Base-by-base conservation (phyloP, 2,888 invertebrate species). In the Eupithecia abbreviata region DNA sequence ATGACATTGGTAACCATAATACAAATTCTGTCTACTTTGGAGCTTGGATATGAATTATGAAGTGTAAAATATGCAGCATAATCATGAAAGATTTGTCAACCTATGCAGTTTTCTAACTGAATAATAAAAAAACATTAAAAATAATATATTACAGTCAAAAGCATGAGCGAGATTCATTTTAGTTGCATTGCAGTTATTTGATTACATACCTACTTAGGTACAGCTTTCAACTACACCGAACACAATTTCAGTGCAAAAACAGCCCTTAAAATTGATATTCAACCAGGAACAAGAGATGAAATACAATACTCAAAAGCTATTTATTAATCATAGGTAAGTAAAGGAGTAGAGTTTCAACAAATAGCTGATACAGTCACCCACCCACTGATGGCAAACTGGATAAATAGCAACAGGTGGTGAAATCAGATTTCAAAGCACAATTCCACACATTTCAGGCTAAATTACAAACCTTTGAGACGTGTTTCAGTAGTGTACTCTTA, bases 401-500 rank as follows among this genome's bases (percentile, higher is more conserved):
- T 45, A 10, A 71, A 43, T 30, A 68, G 65, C 74, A 77, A 77
- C 74, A 72, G 71, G 72, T 77, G 62, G 67, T 62, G 15, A 15
- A 51, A 58, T 45, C 41, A 9, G 42, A 43, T 12, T 7, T 45
- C 3, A 15, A 67, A n/a, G 43, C 43, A 68, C 12, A 42, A 75
- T 41, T 47, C 30, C 18, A 47, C 41, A 47, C 6, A 41, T 73
- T 55, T 71, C 12, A 66, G 7, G 15, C 30, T 66, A 68, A 18
- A 49, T 73, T 76, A 83, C 86, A 82, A 91, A 92, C 93, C 92
- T 92, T 88, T 87, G 83, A 85, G 84, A 86, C 87, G 85, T 84
- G 83, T 88, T 85, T 86, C 85, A 87, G 86, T 84, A 73, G 87
- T 72, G 84, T 88, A 88, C 83, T 90, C 90, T 89, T 87, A 77